phyloP scores from a whole-genome alignment of 2,888 invertebrate genomes.

The Allolobophora icterica region DNA sequence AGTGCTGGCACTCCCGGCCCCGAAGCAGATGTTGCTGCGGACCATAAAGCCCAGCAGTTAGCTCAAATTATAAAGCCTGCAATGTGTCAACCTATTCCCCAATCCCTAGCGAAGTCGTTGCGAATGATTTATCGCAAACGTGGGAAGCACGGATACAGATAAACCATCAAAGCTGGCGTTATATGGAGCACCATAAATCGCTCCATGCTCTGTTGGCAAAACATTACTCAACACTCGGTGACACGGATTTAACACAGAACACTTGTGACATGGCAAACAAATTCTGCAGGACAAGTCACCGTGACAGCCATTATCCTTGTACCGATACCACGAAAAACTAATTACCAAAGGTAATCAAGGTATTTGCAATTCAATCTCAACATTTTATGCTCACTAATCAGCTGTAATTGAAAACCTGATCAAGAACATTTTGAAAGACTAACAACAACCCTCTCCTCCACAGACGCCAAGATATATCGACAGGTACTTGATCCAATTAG shows the following conservation, averaged over 20 bases:
- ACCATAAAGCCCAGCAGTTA: background rate
- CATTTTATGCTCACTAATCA: background rate
- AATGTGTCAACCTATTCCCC: slow-evolving; percentile 7
- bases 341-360: background rate
- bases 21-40: background rate
- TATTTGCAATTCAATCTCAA: background rate
- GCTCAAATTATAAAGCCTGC: background rate
- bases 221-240: background rate
- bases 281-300: slow-evolving; percentile 4
- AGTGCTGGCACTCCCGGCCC: background rate
- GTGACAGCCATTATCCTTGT: background rate
- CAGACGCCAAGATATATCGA: background rate
- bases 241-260: background rate
- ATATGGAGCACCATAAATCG: background rate
- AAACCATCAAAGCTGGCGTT: background rate
- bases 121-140: background rate
- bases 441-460: background rate
- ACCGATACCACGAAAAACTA: background rate
- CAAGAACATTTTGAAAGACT: background rate
- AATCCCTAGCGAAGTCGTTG: background rate
- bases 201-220: background rate
- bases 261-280: background rate
- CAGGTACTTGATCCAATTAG: background rate
- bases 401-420: background rate
- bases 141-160: background rate